Conservation (phyloP, 1,140 invertebrate species). For the Drosophila gunungcola region DNA sequence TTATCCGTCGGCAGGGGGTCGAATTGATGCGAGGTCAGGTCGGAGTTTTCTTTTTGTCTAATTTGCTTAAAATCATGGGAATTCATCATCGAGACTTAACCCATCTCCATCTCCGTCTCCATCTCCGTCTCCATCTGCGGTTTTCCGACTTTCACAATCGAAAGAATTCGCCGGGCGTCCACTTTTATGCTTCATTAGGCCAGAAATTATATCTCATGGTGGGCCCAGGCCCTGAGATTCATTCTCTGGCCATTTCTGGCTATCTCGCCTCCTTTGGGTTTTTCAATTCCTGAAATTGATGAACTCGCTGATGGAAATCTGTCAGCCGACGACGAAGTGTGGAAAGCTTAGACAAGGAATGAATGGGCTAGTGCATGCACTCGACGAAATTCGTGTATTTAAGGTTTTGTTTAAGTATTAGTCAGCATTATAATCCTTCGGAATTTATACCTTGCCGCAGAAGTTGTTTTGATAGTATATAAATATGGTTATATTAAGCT, state of each 20-base stretch:
- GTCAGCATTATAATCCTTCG: too few relatives aligned
- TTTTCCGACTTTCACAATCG: constrained; percentile 51
- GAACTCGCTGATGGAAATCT: constrained; percentile 69
- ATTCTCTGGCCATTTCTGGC: constrained; percentile 33
- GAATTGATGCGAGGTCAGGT: constrained; percentile 16
- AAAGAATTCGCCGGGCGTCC: constrained; percentile 53
- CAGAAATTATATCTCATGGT: constrained; percentile 74
- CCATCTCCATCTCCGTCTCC: too few relatives aligned
- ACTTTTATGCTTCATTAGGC: constrained; percentile 80
- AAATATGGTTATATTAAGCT: too few relatives aligned
- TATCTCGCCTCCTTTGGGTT: constrained; percentile 36
- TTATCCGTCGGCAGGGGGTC: background rate
- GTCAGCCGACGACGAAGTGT: constrained; percentile 46
- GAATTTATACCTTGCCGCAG: too few relatives aligned
- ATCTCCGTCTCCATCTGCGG: constrained; percentile 14
- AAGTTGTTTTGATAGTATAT: too few relatives aligned
- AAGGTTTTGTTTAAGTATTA: background rate
- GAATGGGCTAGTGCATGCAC: constrained; percentile 11
- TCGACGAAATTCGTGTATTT: background rate
- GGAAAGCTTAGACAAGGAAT: constrained; percentile 31
- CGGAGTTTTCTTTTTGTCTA: constrained; percentile 5
- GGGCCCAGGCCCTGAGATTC: constrained; percentile 43
- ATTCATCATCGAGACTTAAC: constrained; percentile 18
- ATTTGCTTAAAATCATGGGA: constrained; percentile 32
- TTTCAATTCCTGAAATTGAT: constrained; percentile 72